Conservation (phyloP, 2,797 vertebrate species). For the Rhinatrema bivittatum region DNA sequence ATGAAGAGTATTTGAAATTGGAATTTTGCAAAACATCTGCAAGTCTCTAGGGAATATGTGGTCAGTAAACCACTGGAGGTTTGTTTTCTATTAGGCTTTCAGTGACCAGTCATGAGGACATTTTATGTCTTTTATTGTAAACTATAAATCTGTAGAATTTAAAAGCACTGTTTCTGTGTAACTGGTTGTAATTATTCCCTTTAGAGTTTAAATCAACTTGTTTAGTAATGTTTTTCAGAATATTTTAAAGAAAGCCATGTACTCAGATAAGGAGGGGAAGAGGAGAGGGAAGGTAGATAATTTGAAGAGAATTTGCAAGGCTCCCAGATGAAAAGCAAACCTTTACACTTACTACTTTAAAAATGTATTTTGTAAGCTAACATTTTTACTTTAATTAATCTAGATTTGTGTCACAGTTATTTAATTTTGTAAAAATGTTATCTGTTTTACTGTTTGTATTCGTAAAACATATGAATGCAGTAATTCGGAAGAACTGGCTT, state of each 20-base stretch:
- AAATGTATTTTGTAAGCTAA: constrained; percentile 5
- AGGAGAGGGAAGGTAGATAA: constrained; percentile 2
- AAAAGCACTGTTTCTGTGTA: constrained; percentile 31
- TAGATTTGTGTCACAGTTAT: too few relatives aligned
- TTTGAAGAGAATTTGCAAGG: constrained; percentile 9
- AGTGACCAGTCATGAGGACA: constrained; percentile 17
- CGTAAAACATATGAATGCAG: too few relatives aligned
- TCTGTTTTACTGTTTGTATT: too few relatives aligned
- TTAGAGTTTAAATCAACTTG: constrained; percentile 24
- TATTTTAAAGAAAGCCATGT: constrained; percentile 19
- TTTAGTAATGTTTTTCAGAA: constrained; percentile 27
- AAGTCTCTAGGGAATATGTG: constrained; percentile 19
- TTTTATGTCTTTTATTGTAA: constrained; percentile 31
- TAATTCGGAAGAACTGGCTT: too few relatives aligned
- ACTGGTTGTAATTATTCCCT: constrained; percentile 30
- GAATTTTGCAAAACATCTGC: constrained; percentile 43
- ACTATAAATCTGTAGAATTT: constrained; percentile 32
- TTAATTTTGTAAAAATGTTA: too few relatives aligned
- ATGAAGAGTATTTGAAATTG: constrained; percentile 54
- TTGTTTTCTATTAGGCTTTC: constrained; percentile 30
- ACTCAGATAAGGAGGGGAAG: neutral
- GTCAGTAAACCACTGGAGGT: constrained; percentile 26
- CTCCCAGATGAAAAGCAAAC: neutral
- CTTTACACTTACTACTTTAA: constrained; percentile 8
- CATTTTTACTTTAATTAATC: constrained; percentile 14